Evolutionary conservation across 30 jellyfish, hydroid and myxozoan genomes (phyloP).

Genomic region (Turritopsis rubra): DNA sequence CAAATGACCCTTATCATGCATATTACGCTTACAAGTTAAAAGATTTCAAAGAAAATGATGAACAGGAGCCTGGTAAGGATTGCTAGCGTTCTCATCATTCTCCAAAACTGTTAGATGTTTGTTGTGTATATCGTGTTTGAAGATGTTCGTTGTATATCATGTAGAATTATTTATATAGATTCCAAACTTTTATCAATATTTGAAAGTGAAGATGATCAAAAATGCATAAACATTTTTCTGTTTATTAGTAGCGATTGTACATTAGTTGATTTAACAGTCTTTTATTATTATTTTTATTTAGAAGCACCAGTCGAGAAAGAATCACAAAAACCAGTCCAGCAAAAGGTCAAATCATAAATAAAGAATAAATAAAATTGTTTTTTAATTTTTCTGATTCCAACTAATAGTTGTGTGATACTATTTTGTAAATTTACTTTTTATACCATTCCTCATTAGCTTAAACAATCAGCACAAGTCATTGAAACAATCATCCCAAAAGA

Average conservation of each 20-base stretch:
- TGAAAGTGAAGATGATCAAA: not conserved
- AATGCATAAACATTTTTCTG: not conserved
- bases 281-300: not conserved
- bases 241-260: too few relatives aligned
- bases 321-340: conserved; percentile 13
- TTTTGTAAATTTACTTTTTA: not conserved
- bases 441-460: not conserved
- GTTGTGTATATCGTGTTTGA: not conserved
- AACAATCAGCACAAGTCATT: conserved; percentile 57
- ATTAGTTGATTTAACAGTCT: too few relatives aligned
- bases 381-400: not conserved
- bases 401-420: not conserved
- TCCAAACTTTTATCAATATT: not conserved
- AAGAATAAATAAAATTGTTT: not conserved
- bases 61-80: conserved; percentile 46
- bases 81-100: not conserved
- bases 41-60: conserved; percentile 82
- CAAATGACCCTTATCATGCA: conserved; percentile 97
- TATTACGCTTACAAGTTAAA: conserved; percentile 85
- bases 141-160: not conserved
- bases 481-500: conserved; percentile 89
- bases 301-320: conserved; percentile 18
- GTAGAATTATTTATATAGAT: too few relatives aligned
- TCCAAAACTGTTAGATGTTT: not conserved
- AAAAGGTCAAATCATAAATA: not conserved